Percentiles rank a stretch among this genome's conserved stretches.
Conservation (phyloP, 2,888 invertebrate species). For the Hipparchia sbordonii region DNA sequence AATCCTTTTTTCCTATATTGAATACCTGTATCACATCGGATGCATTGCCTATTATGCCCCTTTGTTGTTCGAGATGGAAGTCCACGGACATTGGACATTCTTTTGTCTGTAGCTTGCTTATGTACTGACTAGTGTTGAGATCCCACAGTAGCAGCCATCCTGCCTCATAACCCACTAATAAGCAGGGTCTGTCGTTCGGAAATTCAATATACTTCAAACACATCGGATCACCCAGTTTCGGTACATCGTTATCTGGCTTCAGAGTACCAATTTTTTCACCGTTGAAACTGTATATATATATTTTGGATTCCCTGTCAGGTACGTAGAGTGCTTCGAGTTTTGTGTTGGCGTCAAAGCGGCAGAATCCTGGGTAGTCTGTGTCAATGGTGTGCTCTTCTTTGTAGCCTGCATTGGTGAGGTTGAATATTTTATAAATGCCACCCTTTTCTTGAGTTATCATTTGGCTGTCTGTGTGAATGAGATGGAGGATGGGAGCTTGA, state of each 20-base stretch:
- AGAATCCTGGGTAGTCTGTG: slow-evolving; percentile 87
- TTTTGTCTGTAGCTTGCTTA: slow-evolving; percentile 82
- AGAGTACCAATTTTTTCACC: slow-evolving; percentile 71
- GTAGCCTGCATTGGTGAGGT: slow-evolving; percentile 83
- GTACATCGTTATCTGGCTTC: slow-evolving; percentile 57
- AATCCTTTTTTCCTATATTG: slow-evolving; percentile 80
- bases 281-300: slow-evolving; percentile 77
- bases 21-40: slow-evolving; percentile 85
- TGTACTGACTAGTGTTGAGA: slow-evolving; percentile 82
- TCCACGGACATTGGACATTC: slow-evolving; percentile 88
- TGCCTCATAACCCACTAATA: slow-evolving; percentile 89
- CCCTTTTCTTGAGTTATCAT: slow-evolving; percentile 90
- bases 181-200: slow-evolving; percentile 73
- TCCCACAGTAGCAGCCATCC: slow-evolving; percentile 89
- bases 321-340: slow-evolving; percentile 85
- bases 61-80: slow-evolving; percentile 85
- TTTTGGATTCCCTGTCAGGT: slow-evolving; percentile 83
- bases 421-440: slow-evolving; percentile 87
- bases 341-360: slow-evolving; percentile 85
- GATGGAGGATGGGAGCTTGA: slow-evolving; percentile 84
- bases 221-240: slow-evolving; percentile 85
- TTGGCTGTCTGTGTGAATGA: slow-evolving; percentile 83
- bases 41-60: slow-evolving; percentile 86
- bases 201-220: slow-evolving; percentile 81
- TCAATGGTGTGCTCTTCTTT: slow-evolving; percentile 80